phyloP scores from a whole-genome alignment of 2,797 vertebrate species.

The Diplodus sargus region DNA sequence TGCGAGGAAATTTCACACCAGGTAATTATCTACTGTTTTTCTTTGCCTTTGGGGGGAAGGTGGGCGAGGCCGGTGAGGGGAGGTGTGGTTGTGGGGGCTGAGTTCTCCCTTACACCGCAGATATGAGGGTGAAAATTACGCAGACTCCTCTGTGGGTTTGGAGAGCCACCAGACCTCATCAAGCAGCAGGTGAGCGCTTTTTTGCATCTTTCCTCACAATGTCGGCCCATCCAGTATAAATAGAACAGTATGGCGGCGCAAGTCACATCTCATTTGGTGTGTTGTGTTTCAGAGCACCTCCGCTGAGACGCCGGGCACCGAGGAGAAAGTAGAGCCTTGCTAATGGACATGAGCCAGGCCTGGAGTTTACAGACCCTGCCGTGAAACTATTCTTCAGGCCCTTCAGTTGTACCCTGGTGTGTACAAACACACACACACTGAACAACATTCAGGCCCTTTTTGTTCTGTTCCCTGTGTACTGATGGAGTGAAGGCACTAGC shows the following conservation, averaged over 20 bases:
- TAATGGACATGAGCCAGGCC: constrained; percentile 68
- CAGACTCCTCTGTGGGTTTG: constrained; percentile 70
- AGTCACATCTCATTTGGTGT: constrained; percentile 82
- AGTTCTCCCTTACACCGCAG: constrained; percentile 67
- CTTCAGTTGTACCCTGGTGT: constrained; percentile 27
- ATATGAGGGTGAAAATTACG: constrained; percentile 80
- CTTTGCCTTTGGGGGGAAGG: constrained; percentile 66
- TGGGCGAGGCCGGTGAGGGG: constrained; percentile 29
- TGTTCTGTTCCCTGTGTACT: constrained; percentile 24
- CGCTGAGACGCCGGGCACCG: constrained; percentile 59
- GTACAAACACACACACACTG: constrained; percentile 41
- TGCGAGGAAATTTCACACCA: constrained; percentile 76
- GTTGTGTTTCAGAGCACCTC: constrained; percentile 77
- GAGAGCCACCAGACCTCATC: constrained; percentile 81
- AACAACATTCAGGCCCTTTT: constrained; percentile 9
- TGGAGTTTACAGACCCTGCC: constrained; percentile 47
- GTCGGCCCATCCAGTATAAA: constrained; percentile 76
- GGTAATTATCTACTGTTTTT: constrained; percentile 81
- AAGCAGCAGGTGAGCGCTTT: constrained; percentile 77
- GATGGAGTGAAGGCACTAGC: neutral
- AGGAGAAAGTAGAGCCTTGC: constrained; percentile 52
- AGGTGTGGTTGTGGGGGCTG: constrained; percentile 26
- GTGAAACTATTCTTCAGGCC: constrained; percentile 40
- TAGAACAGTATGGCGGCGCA: constrained; percentile 73
- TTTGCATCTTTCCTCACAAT: constrained; percentile 73